Evolutionary conservation across 2,888 invertebrate genomes (phyloP).

Genomic region (Ommatoiulus sabulosus): DNA sequence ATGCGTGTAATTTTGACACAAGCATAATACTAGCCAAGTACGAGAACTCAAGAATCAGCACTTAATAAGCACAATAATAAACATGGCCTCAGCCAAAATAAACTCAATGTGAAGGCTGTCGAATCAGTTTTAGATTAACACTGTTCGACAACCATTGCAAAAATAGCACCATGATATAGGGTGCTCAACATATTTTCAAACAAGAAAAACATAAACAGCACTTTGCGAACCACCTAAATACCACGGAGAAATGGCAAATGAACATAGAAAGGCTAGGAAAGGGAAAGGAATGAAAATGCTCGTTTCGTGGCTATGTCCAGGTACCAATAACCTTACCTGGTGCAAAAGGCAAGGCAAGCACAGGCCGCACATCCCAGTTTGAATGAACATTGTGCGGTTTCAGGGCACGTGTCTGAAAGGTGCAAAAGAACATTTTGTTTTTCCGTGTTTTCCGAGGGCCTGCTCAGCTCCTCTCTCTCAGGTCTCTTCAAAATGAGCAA

Average conservation of each 20-base stretch:
- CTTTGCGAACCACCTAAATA: not conserved
- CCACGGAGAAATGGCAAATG: not conserved
- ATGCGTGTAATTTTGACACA: not conserved
- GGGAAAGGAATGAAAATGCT: not conserved
- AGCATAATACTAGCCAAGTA: not conserved
- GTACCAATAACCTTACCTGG: conserved; percentile 13
- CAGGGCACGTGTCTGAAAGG: conserved; percentile 47
- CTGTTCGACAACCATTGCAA: not conserved
- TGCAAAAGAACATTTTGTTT: conserved; percentile 48
- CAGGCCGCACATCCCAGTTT: conserved; percentile 19
- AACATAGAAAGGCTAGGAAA: not conserved
- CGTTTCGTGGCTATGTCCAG: not conserved
- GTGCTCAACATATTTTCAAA: not conserved
- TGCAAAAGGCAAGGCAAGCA: conserved; percentile 45
- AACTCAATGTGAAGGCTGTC: not conserved
- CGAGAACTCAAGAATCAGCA: not conserved
- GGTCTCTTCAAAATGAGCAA: conserved; percentile 13
- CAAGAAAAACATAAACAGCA: not conserved
- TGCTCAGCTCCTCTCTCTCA: not conserved
- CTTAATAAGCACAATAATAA: not conserved
- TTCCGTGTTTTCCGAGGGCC: conserved; percentile 17
- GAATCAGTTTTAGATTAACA: not conserved
- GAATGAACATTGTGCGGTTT: conserved; percentile 15
- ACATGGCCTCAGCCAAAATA: not conserved
- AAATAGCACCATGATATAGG: not conserved